Percentiles rank a stretch among this genome's conserved stretches.
Conservation (phyloP, 2,888 invertebrate species). For the Oscheius myriophilus region DNA sequence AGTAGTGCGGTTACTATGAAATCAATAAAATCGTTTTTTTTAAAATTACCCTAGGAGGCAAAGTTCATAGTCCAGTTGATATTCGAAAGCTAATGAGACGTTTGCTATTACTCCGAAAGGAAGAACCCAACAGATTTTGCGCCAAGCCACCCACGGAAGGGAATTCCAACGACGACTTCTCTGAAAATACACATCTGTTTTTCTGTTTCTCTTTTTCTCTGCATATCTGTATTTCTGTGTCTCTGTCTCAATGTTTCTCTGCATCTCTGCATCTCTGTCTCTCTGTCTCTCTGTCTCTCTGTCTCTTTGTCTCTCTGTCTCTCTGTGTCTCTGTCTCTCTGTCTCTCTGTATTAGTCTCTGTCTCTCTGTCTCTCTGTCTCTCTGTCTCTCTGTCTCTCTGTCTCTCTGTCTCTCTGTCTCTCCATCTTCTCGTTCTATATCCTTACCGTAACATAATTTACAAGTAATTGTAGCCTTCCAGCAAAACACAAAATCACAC, state of each 20-base stretch:
- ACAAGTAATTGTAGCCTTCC: constrained; percentile 42
- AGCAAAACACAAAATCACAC: constrained; percentile 44
- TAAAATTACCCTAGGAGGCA: constrained; percentile 39
- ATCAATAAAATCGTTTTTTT: neutral
- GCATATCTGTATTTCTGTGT: too few relatives aligned
- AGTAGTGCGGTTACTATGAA: constrained; percentile 34
- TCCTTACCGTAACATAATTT: constrained; percentile 50
- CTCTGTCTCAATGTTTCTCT: too few relatives aligned
- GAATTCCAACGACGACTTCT: constrained; percentile 56
- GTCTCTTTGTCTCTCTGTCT: too few relatives aligned
- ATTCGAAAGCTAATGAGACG: constrained; percentile 53
- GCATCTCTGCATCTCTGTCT: too few relatives aligned
- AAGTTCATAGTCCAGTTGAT: constrained; percentile 47
- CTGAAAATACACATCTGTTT: constrained; percentile 27
- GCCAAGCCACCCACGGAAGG: constrained; percentile 54
- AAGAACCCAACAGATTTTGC: constrained; percentile 53
- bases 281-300: too few relatives aligned
- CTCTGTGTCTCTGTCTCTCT: too few relatives aligned
- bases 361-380: too few relatives aligned
- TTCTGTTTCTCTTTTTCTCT: neutral
- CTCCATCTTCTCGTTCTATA: neutral
- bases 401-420: neutral
- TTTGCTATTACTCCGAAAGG: constrained; percentile 57
- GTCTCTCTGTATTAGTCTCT: too few relatives aligned
- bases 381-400: too few relatives aligned